Conservation (phyloP, 2,888 invertebrate genomes). For the Neoascia interrupta region DNA sequence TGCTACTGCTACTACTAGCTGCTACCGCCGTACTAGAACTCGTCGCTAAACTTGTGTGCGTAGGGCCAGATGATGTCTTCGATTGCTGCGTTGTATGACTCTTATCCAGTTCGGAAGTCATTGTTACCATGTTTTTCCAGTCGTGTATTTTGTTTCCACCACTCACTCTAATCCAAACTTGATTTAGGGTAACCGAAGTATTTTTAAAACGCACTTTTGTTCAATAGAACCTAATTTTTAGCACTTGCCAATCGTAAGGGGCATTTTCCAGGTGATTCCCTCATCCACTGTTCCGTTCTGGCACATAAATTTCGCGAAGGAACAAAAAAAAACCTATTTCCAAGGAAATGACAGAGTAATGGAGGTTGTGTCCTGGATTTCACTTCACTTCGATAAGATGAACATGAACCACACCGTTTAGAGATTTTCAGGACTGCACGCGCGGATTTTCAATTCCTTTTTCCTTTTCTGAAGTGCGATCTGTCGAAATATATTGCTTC, state of each 20-base stretch:
- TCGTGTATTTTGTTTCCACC: slow-evolving; percentile 12
- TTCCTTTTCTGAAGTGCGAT: neutral
- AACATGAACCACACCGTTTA: no score
- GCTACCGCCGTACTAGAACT: slow-evolving; percentile 19
- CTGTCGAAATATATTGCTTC: neutral
- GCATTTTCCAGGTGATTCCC: slow-evolving; percentile 32
- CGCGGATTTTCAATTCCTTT: slow-evolving; percentile 12
- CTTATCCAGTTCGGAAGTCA: slow-evolving; percentile 80
- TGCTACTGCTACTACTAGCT: slow-evolving; percentile 70
- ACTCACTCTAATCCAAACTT: neutral
- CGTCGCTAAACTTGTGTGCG: slow-evolving; percentile 58
- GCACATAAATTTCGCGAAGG: neutral
- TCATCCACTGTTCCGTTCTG: slow-evolving; percentile 9
- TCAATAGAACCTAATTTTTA: slow-evolving; percentile 16
- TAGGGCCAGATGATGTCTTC: slow-evolving; percentile 59
- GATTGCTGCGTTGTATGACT: slow-evolving; percentile 72
- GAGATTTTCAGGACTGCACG: slow-evolving; percentile 2
- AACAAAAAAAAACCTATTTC: slow-evolving; percentile 19
- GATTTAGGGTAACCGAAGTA: neutral
- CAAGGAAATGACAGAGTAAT: slow-evolving; percentile 46
- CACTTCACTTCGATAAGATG: slow-evolving; percentile 33
- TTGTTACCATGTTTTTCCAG: slow-evolving; percentile 78
- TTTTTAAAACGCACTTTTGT: neutral
- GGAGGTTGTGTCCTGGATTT: slow-evolving; percentile 55
- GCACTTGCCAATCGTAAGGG: slow-evolving; percentile 22